A percentile compares a stretch with the other conserved stretches of the same genome.
These are phyloP conservation scores for Eupeodes latifasciatus DNA, from an alignment of 2,888 invertebrate species.

Conservation along the genomic window DNA sequence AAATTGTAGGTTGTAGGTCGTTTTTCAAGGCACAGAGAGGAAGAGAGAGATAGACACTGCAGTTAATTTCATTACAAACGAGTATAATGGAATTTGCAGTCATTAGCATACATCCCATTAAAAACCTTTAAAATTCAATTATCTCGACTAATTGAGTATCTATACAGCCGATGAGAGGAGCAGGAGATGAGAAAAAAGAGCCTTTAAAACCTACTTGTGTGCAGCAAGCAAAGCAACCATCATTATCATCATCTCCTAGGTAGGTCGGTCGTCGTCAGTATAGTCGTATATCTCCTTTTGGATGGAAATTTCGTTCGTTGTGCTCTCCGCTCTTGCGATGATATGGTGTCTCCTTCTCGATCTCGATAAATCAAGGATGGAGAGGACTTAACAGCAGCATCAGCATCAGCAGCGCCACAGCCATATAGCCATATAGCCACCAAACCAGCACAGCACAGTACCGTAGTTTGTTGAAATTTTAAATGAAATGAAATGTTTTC, in stretches of 20 bases:
- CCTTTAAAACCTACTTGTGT: slow-evolving; percentile 56
- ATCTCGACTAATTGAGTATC: slow-evolving; percentile 76
- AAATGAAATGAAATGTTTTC: slow-evolving; percentile 71
- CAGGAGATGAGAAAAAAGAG: slow-evolving; percentile 13
- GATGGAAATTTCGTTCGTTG: slow-evolving; percentile 4
- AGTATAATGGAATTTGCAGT: slow-evolving; percentile 71
- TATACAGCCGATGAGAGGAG: slow-evolving; percentile 58
- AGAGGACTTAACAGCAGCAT: slow-evolving; percentile 31
- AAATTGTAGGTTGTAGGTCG: too few species aligned
- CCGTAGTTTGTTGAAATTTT: slow-evolving; percentile 59
- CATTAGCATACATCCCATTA: slow-evolving; percentile 76
- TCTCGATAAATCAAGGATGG: slow-evolving; percentile 42
- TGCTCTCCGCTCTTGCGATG: slow-evolving; percentile 20
- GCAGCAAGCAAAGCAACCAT: slow-evolving; percentile 44
- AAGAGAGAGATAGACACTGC: slow-evolving; percentile 39
- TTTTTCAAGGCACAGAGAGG: too few species aligned
- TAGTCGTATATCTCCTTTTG: slow-evolving; percentile 10
- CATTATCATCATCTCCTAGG: slow-evolving; percentile 55
- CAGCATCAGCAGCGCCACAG: slow-evolving; percentile 13
- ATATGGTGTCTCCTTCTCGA: slow-evolving; percentile 33
- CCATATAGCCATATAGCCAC: background rate
- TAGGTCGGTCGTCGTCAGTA: slow-evolving; percentile 29
- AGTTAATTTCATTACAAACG: slow-evolving; percentile 74
- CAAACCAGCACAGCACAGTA: background rate
- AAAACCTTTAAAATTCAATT: slow-evolving; percentile 75